A percentile compares a stretch with the other conserved stretches of the same genome.
phyloP scores from a whole-genome alignment of 2,888 invertebrate genomes.

The Ormyrus rosae region DNA sequence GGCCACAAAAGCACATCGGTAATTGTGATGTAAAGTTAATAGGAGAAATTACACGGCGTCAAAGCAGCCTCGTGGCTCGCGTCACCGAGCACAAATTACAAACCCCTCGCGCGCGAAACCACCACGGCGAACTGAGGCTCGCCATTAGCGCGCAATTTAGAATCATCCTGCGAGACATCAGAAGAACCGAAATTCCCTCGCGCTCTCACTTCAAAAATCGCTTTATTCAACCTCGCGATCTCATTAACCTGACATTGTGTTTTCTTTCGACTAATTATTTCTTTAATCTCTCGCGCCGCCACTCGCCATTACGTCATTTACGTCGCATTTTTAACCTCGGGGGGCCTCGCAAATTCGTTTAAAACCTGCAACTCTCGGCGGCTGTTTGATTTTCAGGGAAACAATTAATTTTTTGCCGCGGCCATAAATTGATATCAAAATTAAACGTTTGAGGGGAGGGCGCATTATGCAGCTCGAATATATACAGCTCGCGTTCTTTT shows the following conservation, averaged over 20 bases:
- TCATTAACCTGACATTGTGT: conserved; percentile 24
- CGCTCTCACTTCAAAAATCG: conserved; percentile 32
- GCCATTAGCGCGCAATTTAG: conserved; percentile 69
- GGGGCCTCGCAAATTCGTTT: too few species aligned
- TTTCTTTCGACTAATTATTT: conserved; percentile 26
- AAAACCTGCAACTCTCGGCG: too few species aligned
- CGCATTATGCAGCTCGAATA: not conserved
- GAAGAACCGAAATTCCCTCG: conserved; percentile 60
- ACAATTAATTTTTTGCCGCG: not conserved
- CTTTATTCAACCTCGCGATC: conserved; percentile 30
- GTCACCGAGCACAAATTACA: conserved; percentile 68
- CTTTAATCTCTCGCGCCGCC: not conserved
- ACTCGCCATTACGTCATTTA: too few species aligned
- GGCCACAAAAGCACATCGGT: conserved; percentile 61
- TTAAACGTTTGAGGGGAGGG: too few species aligned
- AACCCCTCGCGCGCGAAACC: conserved; percentile 61
- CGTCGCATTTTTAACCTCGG: too few species aligned
- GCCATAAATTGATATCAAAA: too few species aligned
- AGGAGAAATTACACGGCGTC: conserved; percentile 64
- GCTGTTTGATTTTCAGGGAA: too few species aligned
- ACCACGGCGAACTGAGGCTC: conserved; percentile 58
- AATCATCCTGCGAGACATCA: conserved; percentile 67
- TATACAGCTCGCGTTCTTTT: conserved; percentile 59
- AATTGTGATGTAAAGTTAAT: conserved; percentile 65
- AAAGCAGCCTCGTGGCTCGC: conserved; percentile 63